Evolutionary conservation across 2,797 vertebrate species (phyloP), one percentile per base, ranked within the genome.

Genomic region (Threskiornis aethiopicus): DNA sequence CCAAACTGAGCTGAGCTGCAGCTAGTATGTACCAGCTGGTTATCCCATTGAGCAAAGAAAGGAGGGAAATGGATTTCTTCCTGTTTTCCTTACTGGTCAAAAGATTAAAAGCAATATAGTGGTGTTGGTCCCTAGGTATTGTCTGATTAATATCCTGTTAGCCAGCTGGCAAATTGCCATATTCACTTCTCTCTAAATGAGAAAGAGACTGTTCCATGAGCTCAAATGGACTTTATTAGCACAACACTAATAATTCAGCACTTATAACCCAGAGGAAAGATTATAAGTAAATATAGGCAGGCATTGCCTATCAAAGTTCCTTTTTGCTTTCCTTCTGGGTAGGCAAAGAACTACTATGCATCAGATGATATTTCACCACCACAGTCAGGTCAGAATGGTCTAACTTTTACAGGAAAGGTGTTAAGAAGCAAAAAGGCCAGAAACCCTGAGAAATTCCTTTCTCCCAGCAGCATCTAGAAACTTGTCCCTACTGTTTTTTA

Each of bases 71-170:
- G 65, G 92, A 96, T 96, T 96, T 97, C 95, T 96, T 97, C 95
- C 94, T 96, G 95, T 96, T 97, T 96, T 96, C 78, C 61, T 96
- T 95, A 69, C 84, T 77, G 78, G 93, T 92, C 90, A 91, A 85
- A 94, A 96, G 95, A 97, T 95, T 96, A 97, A 97, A 94, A 92
- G 96, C 91, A 97, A 93, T 97, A 86, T 49, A 96, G 82, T 86
- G 49, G 52, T 96, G 92, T 88, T 87, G 65, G 82, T 95, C 94
- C 91, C 94, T 93, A 90, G 89, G 72, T 94, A 94, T 90, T 71
- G 57, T 85, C 87, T 93, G 91, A 97, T 96, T 96, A 96, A 97
- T 94, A 91, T 47, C 92, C 95, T 94, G 84, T 57, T 95, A 86
- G 61, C 71, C 65, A 69, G 44, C 49, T 93, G 95, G 87, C 72